These are phyloP conservation scores for Phalacrocorax aristotelis DNA, from an alignment of 2,113 vertebrate genomes.

Conservation along the genomic window DNA sequence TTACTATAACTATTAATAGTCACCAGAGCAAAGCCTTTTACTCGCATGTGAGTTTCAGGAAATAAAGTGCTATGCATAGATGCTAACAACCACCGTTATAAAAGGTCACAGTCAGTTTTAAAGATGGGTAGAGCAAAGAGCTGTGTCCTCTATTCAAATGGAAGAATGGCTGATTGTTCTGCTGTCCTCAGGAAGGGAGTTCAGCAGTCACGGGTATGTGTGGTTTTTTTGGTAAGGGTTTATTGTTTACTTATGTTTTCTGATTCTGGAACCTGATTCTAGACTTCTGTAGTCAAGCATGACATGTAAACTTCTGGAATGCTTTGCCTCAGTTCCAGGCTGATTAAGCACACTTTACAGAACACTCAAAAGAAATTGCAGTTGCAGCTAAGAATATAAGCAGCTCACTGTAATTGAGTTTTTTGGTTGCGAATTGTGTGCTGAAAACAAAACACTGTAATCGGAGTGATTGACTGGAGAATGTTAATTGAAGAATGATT, in stretches of 20 bases:
- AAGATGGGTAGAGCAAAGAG: background rate
- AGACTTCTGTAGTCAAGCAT: background rate
- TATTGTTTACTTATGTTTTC: background rate
- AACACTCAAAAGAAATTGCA: background rate
- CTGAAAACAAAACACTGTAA: background rate
- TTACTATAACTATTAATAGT: background rate
- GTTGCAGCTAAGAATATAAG: background rate
- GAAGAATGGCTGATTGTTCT: background rate
- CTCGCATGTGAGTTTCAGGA: background rate
- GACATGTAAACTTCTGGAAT: background rate
- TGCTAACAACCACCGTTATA: background rate
- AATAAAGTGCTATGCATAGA: background rate
- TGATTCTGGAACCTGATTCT: background rate
- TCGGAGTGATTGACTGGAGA: background rate
- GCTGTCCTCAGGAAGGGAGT: background rate
- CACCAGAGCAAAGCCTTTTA: background rate
- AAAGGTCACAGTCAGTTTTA: background rate
- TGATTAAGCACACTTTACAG: background rate
- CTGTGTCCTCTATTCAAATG: background rate
- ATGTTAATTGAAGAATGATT: background rate
- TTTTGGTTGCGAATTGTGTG: background rate
- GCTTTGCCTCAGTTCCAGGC: background rate
- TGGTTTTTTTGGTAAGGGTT: background rate
- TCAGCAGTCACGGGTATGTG: background rate
- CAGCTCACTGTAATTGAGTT: background rate